Evolutionary conservation across 2,113 vertebrate genomes (phyloP).

Genomic region (Sialia sialis): DNA sequence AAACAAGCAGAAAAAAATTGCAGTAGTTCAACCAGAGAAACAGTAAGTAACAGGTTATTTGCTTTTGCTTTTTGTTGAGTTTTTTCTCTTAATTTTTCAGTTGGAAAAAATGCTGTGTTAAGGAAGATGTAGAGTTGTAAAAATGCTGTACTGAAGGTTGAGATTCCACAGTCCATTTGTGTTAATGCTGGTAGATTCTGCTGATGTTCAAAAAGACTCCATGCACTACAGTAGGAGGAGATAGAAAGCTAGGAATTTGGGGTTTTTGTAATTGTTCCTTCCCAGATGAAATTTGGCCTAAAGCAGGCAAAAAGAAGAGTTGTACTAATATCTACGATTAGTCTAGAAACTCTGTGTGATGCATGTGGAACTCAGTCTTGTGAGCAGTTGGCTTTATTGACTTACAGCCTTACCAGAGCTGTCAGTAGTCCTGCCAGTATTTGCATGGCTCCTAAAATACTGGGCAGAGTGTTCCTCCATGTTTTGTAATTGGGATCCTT

Average conservation of each 20-base stretch:
- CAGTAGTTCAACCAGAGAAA: conserved; percentile 94
- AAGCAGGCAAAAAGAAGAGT: not conserved
- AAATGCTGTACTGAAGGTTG: not conserved
- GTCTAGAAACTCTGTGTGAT: not conserved
- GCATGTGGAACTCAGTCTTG: not conserved
- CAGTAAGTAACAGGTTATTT: conserved; percentile 80
- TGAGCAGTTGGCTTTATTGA: conserved; percentile 10
- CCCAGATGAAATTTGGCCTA: not conserved
- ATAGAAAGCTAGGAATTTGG: not conserved
- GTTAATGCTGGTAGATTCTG: not conserved
- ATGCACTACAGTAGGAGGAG: not conserved
- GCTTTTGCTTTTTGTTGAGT: not conserved
- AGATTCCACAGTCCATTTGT: not conserved
- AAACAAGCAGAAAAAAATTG: conserved; percentile 88
- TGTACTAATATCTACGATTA: not conserved
- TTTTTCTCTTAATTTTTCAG: not conserved
- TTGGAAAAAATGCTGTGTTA: not conserved
- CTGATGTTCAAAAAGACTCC: not conserved
- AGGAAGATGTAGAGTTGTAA: not conserved
- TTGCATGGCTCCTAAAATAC: conserved; percentile 6
- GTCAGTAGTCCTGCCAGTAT: not conserved
- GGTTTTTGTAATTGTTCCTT: not conserved
- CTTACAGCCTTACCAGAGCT: not conserved
- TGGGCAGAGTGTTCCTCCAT: not conserved
- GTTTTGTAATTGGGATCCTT: not conserved